phyloP scores from a whole-genome alignment of 2,888 invertebrate species.

The Drosophila austrosaltans region DNA sequence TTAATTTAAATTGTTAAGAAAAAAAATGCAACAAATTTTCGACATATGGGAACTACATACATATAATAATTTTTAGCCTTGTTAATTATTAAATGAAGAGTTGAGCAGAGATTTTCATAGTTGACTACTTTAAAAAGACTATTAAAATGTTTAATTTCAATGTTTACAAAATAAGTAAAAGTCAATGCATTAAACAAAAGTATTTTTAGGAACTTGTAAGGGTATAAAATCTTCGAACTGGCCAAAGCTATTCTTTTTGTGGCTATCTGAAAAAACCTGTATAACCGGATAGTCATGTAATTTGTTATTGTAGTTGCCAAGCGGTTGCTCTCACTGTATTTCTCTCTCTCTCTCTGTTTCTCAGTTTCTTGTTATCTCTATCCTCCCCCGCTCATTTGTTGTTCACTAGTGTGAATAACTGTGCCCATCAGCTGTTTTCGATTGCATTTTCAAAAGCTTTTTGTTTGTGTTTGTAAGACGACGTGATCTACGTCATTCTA shows the following conservation, averaged over 20 bases:
- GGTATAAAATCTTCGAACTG: constrained; percentile 1
- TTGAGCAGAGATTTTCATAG: too few relatives aligned
- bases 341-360: constrained; percentile 9
- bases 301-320: constrained; percentile 42
- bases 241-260: neutral
- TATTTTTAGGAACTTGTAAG: neutral
- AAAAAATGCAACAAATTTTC: too few relatives aligned
- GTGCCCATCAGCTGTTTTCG: constrained; percentile 74
- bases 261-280: constrained; percentile 53
- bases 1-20: too few relatives aligned
- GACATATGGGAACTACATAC: too few relatives aligned
- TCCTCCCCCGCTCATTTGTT: constrained; percentile 5
- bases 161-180: too few relatives aligned
- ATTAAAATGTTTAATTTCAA: too few relatives aligned
- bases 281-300: constrained; percentile 70
- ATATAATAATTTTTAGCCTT: too few relatives aligned
- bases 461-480: constrained; percentile 29
- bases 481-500: constrained; percentile 15
- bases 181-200: too few relatives aligned
- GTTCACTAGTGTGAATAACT: constrained; percentile 41
- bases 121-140: too few relatives aligned
- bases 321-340: constrained; percentile 29
- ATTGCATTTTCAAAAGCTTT: constrained; percentile 35
- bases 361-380: neutral
- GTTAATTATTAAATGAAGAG: too few relatives aligned